Evolutionary conservation across 2,113 vertebrate genomes (phyloP).

Genomic region (Sceloporus tristichus): DNA sequence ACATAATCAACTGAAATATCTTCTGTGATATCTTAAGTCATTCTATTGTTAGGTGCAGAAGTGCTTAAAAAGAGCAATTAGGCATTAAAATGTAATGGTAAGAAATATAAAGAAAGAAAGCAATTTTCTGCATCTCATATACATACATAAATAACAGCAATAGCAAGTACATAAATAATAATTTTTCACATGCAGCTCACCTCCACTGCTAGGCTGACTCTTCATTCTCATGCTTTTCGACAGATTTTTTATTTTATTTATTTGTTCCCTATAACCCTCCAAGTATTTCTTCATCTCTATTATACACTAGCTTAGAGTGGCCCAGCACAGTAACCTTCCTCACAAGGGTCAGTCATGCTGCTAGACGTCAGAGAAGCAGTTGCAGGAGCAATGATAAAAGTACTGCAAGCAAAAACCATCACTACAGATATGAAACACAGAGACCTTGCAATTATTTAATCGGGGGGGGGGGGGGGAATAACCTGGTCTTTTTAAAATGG

Average conservation of each 20-base stretch:
- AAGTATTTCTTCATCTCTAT: neutral
- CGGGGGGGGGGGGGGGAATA: neutral
- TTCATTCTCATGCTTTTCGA: neutral
- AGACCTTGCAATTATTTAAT: neutral
- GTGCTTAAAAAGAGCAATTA: neutral
- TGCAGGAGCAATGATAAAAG: neutral
- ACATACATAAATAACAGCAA: neutral
- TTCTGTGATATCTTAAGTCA: neutral
- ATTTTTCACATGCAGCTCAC: neutral
- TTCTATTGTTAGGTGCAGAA: neutral
- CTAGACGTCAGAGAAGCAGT: neutral
- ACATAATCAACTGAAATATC: neutral
- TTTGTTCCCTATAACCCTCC: neutral
- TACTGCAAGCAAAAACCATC: neutral
- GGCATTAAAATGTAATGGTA: neutral
- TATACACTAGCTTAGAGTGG: neutral
- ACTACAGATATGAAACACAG: neutral
- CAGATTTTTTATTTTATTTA: neutral
- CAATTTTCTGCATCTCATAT: neutral
- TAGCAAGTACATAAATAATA: neutral
- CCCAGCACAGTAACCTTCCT: neutral
- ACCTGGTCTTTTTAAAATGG: neutral
- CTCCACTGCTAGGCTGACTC: neutral
- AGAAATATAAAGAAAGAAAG: neutral
- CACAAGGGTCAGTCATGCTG: neutral